A percentile compares a stretch with the other conserved stretches of the same genome.
These are phyloP conservation scores for Gisinianus flammeolus DNA, from an alignment of 2,888 invertebrate species.

Conservation along the genomic window DNA sequence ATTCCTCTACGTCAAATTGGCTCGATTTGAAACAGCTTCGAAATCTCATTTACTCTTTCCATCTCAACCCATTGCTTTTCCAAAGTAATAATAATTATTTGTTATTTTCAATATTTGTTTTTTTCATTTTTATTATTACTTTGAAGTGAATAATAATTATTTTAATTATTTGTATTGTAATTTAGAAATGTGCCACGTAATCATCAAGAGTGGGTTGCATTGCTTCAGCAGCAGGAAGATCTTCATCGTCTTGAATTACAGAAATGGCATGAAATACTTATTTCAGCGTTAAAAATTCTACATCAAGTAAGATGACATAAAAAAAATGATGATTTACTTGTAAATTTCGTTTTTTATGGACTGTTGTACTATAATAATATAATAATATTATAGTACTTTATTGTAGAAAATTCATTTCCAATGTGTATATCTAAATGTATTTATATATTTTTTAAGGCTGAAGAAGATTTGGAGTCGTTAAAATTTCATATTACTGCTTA, in stretches of 20 bases:
- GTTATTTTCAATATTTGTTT: neutral
- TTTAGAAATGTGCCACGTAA: constrained; percentile 73
- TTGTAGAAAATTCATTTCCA: too few species aligned
- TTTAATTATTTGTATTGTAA: constrained; percentile 63
- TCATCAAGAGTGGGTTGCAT: constrained; percentile 80
- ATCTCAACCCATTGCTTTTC: constrained; percentile 58
- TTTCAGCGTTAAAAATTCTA: constrained; percentile 61
- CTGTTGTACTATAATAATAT: neutral
- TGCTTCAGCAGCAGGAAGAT: constrained; percentile 79
- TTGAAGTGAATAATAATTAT: neutral
- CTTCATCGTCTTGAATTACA: constrained; percentile 80
- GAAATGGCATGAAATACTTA: constrained; percentile 73
- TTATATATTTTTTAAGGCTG: constrained; percentile 47
- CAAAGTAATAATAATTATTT: constrained; percentile 35
- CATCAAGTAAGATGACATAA: constrained; percentile 55
- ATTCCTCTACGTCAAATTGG: constrained; percentile 80
- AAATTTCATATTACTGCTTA: constrained; percentile 52
- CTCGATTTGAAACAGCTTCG: constrained; percentile 70
- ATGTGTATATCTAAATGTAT: neutral
- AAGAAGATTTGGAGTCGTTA: constrained; percentile 55
- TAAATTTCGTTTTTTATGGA: neutral
- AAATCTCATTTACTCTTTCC: constrained; percentile 44
- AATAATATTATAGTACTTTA: neutral
- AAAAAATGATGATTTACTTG: too few species aligned
- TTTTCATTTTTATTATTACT: neutral